Conservation (phyloP, 2,888 invertebrate species). For the Blera fallax region DNA sequence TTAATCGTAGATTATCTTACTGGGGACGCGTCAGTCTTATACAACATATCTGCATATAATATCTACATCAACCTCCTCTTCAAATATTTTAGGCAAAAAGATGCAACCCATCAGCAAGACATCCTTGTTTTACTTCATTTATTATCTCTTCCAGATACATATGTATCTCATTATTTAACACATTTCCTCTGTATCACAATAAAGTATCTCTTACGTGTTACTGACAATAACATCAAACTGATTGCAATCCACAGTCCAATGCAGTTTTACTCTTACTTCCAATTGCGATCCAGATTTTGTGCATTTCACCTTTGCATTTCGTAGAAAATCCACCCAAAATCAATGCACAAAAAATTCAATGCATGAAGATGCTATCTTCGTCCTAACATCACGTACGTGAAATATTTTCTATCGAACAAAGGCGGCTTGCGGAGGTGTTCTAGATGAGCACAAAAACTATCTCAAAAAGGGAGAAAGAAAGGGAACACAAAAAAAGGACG, state of each 20-base stretch:
- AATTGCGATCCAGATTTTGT: slow-evolving; percentile 22
- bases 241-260: slow-evolving; percentile 34
- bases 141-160: too few relatives aligned
- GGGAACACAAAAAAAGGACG: slow-evolving; percentile 15
- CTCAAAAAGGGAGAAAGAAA: not conserved
- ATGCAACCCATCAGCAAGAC: too few relatives aligned
- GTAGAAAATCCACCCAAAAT: slow-evolving; percentile 22
- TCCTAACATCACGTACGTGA: slow-evolving; percentile 49
- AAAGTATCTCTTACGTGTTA: slow-evolving; percentile 41
- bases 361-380: slow-evolving; percentile 35
- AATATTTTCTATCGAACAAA: slow-evolving; percentile 13
- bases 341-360: slow-evolving; percentile 11
- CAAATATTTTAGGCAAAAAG: too few relatives aligned
- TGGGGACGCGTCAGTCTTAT: too few relatives aligned
- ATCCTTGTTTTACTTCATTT: too few relatives aligned
- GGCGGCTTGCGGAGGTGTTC: slow-evolving; percentile 29
- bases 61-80: too few relatives aligned
- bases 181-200: not conserved
- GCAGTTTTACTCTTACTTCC: slow-evolving; percentile 10
- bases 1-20: too few relatives aligned
- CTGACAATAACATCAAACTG: slow-evolving; percentile 27
- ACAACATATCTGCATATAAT: too few relatives aligned
- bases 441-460: not conserved
- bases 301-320: slow-evolving; percentile 8
- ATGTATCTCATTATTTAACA: not conserved